Percentiles rank a stretch among this genome's conserved stretches.
These are phyloP conservation scores for Microtus pennsylvanicus DNA, from an alignment of 2,113 vertebrate species.

Conservation along the genomic window DNA sequence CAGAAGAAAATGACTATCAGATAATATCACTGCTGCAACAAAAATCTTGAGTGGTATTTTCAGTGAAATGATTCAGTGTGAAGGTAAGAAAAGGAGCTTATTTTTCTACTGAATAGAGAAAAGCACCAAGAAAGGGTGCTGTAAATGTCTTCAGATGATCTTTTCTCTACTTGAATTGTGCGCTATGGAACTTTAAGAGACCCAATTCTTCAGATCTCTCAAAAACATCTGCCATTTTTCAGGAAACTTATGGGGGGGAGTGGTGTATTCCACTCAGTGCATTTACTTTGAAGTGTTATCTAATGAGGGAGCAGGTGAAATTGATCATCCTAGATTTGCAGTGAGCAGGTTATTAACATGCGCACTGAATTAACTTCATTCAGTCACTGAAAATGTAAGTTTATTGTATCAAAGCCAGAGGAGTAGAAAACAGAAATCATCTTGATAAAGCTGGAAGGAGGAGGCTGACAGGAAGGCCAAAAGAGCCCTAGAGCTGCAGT, in stretches of 20 bases:
- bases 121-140: constrained; percentile 27
- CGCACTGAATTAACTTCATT: constrained; percentile 30
- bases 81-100: not conserved
- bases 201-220: constrained; percentile 59
- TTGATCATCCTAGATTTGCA: not conserved
- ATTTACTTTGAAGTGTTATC: constrained; percentile 68
- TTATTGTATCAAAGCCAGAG: constrained; percentile 50
- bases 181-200: constrained; percentile 54
- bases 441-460: constrained; percentile 31
- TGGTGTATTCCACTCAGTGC: constrained; percentile 19
- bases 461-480: not conserved
- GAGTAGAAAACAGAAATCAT: constrained; percentile 30
- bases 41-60: constrained; percentile 36
- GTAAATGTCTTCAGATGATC: constrained; percentile 51
- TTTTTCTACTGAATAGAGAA: constrained; percentile 60
- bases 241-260: constrained; percentile 43
- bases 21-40: constrained; percentile 41
- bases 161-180: constrained; percentile 63
- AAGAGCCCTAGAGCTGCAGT: not conserved
- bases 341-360: constrained; percentile 31
- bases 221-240: constrained; percentile 59
- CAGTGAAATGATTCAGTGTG: constrained; percentile 57
- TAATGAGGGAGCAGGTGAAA: constrained; percentile 69
- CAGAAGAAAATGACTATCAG: constrained; percentile 56
- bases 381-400: constrained; percentile 9